Base-by-base conservation (phyloP, 2,888 invertebrate genomes). In the Orthonevra nobilis region DNA sequence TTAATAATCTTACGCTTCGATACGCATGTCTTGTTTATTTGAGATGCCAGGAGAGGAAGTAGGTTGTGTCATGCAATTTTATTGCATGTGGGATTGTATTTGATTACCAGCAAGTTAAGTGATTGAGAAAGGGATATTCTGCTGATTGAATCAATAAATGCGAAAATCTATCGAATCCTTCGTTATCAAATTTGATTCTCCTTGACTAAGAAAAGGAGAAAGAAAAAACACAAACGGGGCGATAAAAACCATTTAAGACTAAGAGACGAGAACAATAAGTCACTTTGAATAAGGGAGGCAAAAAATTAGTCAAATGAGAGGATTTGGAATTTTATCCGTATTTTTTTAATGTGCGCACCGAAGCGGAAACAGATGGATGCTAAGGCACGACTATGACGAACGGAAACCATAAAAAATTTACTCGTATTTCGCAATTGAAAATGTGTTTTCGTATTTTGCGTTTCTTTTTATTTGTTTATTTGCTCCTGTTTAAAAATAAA, bases 301-400 rank as follows among this genome's bases (percentile, higher is more conserved):
- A 34, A 20, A 42, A 42, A 42, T 42, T 42, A 42, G 42, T 19
- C 42, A 42, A 42, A 42, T 42, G 42, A 42, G 20, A 23, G 42
- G 42, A 42, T 42, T 42, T 42, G 20, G 6, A 42, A 6, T 20
- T 23, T 7, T 15, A 40, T 23, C 42, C 19, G n/a, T n/a, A n/a
- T n/a, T 40, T 40, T 40, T 42, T 42, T 42, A 42, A 42, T 42
- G 42, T n/a, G 42, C 12, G 6, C 42, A 20, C 20, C 42, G 20
- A n/a, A 20, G 42, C 20, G 20, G 20, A 42, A 20, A 19, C 17
- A 10, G 23, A 42, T 42, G 42, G 42, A 20, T 20, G 42, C 12
- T 42, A 10, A 5, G 5, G 23, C 5, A 23, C 23, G 23, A 23
- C 23, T 23, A 23, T 23, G 23, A 23, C 42, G 42, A 42, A 12